A percentile compares a stretch with the other conserved stretches of the same genome.
phyloP scores from a whole-genome alignment of 2,797 vertebrate genomes.

The Distichodus sexfasciatus region DNA sequence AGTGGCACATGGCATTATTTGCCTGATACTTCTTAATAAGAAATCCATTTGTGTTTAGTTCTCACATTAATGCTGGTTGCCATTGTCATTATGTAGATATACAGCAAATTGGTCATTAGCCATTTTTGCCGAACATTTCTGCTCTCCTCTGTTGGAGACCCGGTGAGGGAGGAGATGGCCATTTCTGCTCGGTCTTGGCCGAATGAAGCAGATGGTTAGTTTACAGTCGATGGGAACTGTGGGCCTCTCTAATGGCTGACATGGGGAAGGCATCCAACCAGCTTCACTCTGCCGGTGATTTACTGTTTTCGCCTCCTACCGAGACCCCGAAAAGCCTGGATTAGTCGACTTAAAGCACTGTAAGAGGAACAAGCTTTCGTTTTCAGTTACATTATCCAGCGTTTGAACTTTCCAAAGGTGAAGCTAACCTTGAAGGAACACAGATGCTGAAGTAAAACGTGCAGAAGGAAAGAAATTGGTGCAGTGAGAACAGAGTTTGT shows the following conservation, averaged over 20 bases:
- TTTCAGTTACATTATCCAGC: slow-evolving; percentile 27
- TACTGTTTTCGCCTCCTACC: slow-evolving; percentile 25
- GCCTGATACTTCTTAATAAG: slow-evolving; percentile 4
- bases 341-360: slow-evolving; percentile 8
- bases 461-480: slow-evolving; percentile 18
- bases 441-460: slow-evolving; percentile 13
- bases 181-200: slow-evolving; percentile 33
- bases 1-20: not conserved
- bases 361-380: slow-evolving; percentile 22
- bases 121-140: slow-evolving; percentile 38
- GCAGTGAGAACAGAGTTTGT: slow-evolving; percentile 31
- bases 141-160: slow-evolving; percentile 33
- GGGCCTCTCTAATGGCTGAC: slow-evolving; percentile 41
- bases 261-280: slow-evolving; percentile 26
- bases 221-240: slow-evolving; percentile 51
- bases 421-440: slow-evolving; percentile 23
- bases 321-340: slow-evolving; percentile 4
- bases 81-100: slow-evolving; percentile 19
- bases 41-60: not conserved
- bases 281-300: slow-evolving; percentile 40
- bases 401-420: slow-evolving; percentile 16
- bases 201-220: slow-evolving; percentile 52
- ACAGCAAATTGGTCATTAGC: slow-evolving; percentile 27
- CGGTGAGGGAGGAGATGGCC: slow-evolving; percentile 32
- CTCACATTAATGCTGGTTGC: not conserved